A percentile compares a stretch with the other conserved stretches of the same genome.
These are phyloP conservation scores for Bagarius yarrelli DNA, from an alignment of 2,113 vertebrate species.

Conservation along the genomic window DNA sequence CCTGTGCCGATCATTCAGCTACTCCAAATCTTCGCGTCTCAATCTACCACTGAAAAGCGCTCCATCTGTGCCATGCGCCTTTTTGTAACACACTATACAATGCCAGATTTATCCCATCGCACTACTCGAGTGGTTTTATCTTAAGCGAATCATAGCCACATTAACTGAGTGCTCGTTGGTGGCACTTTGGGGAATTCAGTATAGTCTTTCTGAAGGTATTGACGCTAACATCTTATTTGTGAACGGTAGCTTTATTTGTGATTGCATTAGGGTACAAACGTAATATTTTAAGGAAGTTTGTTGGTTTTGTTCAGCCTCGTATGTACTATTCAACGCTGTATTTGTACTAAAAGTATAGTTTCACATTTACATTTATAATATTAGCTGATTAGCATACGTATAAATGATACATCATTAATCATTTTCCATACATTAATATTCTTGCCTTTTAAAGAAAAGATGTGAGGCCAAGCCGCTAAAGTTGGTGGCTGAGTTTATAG, in stretches of 20 bases:
- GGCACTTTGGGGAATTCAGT: slow-evolving; percentile 5
- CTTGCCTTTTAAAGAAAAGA: neutral
- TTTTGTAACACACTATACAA: slow-evolving; percentile 50
- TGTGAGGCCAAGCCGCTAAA: neutral
- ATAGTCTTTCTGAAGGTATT: neutral
- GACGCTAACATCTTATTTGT: neutral
- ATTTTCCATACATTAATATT: neutral
- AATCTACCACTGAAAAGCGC: slow-evolving; percentile 50
- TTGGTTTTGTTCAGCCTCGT: neutral
- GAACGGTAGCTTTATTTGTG: neutral
- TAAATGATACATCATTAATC: neutral
- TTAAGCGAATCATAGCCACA: slow-evolving; percentile 30
- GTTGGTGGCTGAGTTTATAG: too few relatives aligned
- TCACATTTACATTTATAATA: neutral
- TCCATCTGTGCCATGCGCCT: slow-evolving; percentile 56
- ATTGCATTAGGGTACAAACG: neutral
- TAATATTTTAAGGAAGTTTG: neutral
- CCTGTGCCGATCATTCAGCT: slow-evolving; percentile 50
- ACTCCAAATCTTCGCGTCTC: slow-evolving; percentile 49
- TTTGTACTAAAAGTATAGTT: neutral
- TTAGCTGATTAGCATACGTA: neutral
- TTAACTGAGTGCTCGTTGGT: neutral
- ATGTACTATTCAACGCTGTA: neutral
- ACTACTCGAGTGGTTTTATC: slow-evolving; percentile 38
- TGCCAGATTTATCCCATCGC: slow-evolving; percentile 51